Base-by-base conservation (phyloP, 2,113 vertebrate genomes). In the Tragelaphus scriptus region DNA sequence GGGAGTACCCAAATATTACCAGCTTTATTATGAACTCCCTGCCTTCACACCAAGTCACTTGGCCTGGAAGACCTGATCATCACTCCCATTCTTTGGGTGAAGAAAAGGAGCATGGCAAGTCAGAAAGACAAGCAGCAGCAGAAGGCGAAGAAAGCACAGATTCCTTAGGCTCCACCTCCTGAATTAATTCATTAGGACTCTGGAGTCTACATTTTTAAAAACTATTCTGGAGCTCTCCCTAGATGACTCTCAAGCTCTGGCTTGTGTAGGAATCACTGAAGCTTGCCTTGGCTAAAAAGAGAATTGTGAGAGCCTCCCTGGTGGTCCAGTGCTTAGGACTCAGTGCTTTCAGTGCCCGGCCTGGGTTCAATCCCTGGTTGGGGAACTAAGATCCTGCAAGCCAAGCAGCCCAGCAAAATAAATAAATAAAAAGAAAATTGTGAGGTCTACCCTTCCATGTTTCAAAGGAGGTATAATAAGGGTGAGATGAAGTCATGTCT, bases 201-300 rank as follows among this genome's bases (percentile, higher is more conserved):
- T 47, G 44, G 4, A 49, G 63, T 93, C 44, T 53, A 16, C 7
- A 25, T 61, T 63, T 68, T 61, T 88, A 2, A 86, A 63, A 87
- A 23, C 51, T 40, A 75, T 75, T 75, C n/a, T 40, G n/a, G 68
- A 40, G 68, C 68, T 75, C 68, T 36, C 26, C 28, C 2, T 30
- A 8, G 11, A 40, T 88, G 49, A 97, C 51, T 55, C 44, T 71
- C 13, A 96, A 25, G 47, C 15, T 65, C 7, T 44, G 61, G 25
- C 58, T 63, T 8, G 13, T 94, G 59, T 90, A 85, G 19, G 91
- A 94, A 90, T 81, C 90, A 94, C 47, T 95, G 65, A 82, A 96
- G 90, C 21, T 82, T 92, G 68, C 80, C 58, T 85, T 51, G 49
- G 40, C 49, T 97, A 96, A 59, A 94, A 81, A 79, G 14, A 30